These are phyloP conservation scores for Arothron firmamentum DNA, from an alignment of 2,113 vertebrate species.

Conservation along the genomic window DNA sequence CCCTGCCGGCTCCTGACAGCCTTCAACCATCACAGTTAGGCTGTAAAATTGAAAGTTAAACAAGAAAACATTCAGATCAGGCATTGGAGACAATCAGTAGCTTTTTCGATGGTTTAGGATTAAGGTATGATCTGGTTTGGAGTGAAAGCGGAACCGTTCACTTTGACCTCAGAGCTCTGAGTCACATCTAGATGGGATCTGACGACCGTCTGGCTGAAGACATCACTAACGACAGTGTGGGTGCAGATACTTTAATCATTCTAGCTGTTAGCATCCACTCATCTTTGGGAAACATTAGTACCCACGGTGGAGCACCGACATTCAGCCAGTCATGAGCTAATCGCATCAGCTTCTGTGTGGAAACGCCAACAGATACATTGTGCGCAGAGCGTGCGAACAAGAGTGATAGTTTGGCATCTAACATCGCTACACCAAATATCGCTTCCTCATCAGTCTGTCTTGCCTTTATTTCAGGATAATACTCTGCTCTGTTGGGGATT, in stretches of 20 bases:
- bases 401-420: neutral
- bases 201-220: neutral
- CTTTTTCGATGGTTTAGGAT: slow-evolving; percentile 38
- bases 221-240: neutral
- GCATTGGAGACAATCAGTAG: slow-evolving; percentile 22
- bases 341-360: slow-evolving; percentile 13
- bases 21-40: slow-evolving; percentile 29
- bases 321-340: slow-evolving; percentile 22
- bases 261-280: neutral
- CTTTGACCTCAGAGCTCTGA: slow-evolving; percentile 10
- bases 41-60: slow-evolving; percentile 8
- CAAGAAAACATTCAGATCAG: neutral
- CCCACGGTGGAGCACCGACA: slow-evolving; percentile 4
- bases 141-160: slow-evolving; percentile 18
- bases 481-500: slow-evolving; percentile 16
- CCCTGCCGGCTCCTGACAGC: slow-evolving; percentile 31
- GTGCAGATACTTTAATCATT: neutral
- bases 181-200: slow-evolving; percentile 2
- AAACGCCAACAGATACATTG: slow-evolving; percentile 7
- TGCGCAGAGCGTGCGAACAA: slow-evolving; percentile 3
- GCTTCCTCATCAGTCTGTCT: neutral
- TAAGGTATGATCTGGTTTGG: slow-evolving; percentile 27
- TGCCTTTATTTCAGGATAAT: slow-evolving; percentile 26
- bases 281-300: slow-evolving; percentile 8
- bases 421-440: slow-evolving; percentile 7